These are phyloP conservation scores for Chaetophractus vellerosus DNA, from an alignment of 2,797 vertebrate species.

Conservation along the genomic window DNA sequence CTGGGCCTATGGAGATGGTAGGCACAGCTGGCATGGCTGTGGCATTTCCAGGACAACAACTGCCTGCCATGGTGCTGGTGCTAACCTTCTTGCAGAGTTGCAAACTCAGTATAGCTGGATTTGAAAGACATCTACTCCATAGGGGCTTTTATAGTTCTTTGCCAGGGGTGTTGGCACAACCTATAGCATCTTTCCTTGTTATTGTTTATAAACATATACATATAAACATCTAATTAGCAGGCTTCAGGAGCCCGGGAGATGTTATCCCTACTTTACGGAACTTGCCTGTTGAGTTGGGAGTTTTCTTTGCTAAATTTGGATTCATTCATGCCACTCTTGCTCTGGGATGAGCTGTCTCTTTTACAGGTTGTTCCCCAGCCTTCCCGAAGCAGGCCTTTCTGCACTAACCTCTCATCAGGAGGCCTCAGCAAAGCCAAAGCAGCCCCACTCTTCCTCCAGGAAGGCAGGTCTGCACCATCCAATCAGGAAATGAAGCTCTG, in stretches of 20 bases:
- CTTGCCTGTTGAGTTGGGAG: background rate
- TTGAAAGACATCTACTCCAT: background rate
- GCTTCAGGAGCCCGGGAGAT: slow-evolving; percentile 65
- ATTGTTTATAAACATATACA: slow-evolving; percentile 41
- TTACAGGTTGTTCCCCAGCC: slow-evolving; percentile 65
- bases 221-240: slow-evolving; percentile 78
- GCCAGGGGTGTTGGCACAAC: background rate
- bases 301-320: background rate
- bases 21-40: background rate
- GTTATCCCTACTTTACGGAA: slow-evolving; percentile 12
- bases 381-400: background rate
- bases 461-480: background rate
- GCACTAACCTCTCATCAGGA: slow-evolving; percentile 73
- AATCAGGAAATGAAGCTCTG: slow-evolving; percentile 23
- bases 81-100: background rate
- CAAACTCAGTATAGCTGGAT: background rate
- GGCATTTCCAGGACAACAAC: background rate
- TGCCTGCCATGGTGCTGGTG: background rate
- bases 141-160: slow-evolving; percentile 76
- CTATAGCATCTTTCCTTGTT: slow-evolving; percentile 78
- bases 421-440: slow-evolving; percentile 8
- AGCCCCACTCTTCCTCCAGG: background rate
- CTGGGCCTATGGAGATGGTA: background rate
- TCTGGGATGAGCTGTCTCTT: slow-evolving; percentile 68
- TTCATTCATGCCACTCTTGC: background rate